Base-by-base conservation (phyloP, 2,797 vertebrate genomes). In the Sphenodon punctatus region DNA sequence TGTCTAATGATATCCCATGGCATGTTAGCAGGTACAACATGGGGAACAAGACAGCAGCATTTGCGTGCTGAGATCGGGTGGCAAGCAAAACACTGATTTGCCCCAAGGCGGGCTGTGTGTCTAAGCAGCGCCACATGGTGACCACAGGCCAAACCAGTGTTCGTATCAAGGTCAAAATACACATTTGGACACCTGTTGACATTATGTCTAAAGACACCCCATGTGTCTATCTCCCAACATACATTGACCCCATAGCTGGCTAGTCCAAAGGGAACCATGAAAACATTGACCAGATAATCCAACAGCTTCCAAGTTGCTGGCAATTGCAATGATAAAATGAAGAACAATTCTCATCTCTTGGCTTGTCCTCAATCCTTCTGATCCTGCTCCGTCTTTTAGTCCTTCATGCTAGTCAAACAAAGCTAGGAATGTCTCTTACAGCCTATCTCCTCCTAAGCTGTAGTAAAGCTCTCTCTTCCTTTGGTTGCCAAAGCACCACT, bases 241-340 rank as follows among this genome's bases (percentile, higher is more conserved):
- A 46, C 20, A 63, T 39, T 34, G 5, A 10, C 10, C 43, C 48
- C 64, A 48, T 76, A 70, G 67, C 67, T 70, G 67, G 38, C 19
- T 64, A 58, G 59, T 48, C 69, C 65, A 75, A 25, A 49, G 59
- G 49, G 14, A 43, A 27, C 32, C 51, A 41, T 6, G 56, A 41
- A 69, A 75, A 63, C 32, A 32, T 45, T 48, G 38, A 61, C 49
- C 41, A 65, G 59, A 41, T 58, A 58, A 0, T 1, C 4, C 78
- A 56, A 55, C 16, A 75, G 19, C 25, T 83, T 46, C 49, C n/a
- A 71, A 73, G 23, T 32, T 73, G 51, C 22, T 64, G 27, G 39
- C 20, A 7, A 2, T 5, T 8, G 10, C 2, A 61, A 1, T 32
- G 58, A 69, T 32, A 56, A 69, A 36, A 2, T 1, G 3, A 68